Base-by-base conservation (phyloP, 2,113 vertebrate species). In the Callospermophilus lateralis region DNA sequence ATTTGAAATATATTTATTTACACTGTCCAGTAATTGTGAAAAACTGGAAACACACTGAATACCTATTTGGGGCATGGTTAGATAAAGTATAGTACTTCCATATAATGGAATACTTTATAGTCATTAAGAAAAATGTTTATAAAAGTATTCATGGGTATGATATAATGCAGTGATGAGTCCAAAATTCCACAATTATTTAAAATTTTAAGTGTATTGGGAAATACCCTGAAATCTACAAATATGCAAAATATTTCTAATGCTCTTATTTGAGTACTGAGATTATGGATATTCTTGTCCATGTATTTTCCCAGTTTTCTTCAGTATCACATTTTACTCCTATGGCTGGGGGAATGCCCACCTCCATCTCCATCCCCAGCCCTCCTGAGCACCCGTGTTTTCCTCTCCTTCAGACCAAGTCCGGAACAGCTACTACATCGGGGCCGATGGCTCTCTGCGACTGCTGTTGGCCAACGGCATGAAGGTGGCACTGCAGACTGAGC, bases 401-500 rank as follows among this genome's bases (percentile, higher is more conserved):
- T 90, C 6, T 68, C 84, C 90, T 94, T 48, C 98, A 99, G 99
- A 99, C 97, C 99, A 99, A 99, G 99, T 99, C 68, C 99, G 99
- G 68, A 99, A 99, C 98, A 99, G 99, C 98, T 99, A 99, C 97
- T 99, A 99, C 98, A 99, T 99, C 0, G 99, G 99, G 0, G 99
- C 99, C 0, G 99, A 99, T 0, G 99, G 99, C 34, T 99, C 99
- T 0, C 98, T 99, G 97, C 98, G 99, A 12, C 98, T 99, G 80
- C 99, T 99, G 92, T 97, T 99, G 4, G 99, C 99, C 93, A 99
- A 99, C 0, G 99, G 99, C 30, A 99, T 99, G 99, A 99, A 99
- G 96, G 99, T 99, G 97, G 99, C 99, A 0, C 98, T 99, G 96
- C 99, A 99, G 97, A 99, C 99, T 0, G 99, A 99, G 97, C 99